Evolutionary conservation across 2,797 vertebrate genomes (phyloP).

Genomic region (Sebastes oblongus): DNA sequence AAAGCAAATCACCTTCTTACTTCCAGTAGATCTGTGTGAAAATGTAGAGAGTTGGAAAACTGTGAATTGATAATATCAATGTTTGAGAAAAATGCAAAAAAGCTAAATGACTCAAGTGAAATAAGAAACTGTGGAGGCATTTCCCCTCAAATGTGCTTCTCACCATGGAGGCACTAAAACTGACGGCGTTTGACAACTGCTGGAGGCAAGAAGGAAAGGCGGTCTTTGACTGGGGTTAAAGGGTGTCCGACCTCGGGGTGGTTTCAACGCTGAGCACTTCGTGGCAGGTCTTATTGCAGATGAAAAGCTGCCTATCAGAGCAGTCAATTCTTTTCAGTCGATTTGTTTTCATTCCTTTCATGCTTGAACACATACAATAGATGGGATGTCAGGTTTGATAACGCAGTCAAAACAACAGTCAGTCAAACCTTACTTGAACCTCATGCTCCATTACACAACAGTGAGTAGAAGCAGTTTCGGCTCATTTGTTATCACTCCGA

Average conservation of each 20-base stretch:
- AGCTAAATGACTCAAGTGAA: neutral
- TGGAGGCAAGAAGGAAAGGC: neutral
- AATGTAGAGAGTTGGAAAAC: neutral
- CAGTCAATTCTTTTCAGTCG: neutral
- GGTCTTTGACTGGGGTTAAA: neutral
- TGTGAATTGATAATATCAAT: neutral
- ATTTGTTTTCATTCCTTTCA: neutral
- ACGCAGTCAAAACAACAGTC: neutral
- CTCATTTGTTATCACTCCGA: neutral
- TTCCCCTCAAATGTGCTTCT: neutral
- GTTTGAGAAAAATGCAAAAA: neutral
- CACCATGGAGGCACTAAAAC: conserved; percentile 9
- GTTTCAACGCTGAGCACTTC: neutral
- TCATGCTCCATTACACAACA: neutral
- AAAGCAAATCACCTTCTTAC: too few relatives aligned
- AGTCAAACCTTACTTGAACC: neutral
- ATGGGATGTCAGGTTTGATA: neutral
- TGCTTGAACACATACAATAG: neutral
- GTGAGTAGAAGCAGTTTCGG: neutral
- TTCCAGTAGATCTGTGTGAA: too few relatives aligned
- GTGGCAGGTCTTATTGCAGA: neutral
- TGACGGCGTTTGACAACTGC: neutral
- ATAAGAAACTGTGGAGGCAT: neutral
- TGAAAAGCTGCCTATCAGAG: neutral
- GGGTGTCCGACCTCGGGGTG: neutral